Evolutionary conservation across 2,888 invertebrate genomes (phyloP), one percentile per base, ranked within the genome.

Genomic region (Rhingia campestris): DNA sequence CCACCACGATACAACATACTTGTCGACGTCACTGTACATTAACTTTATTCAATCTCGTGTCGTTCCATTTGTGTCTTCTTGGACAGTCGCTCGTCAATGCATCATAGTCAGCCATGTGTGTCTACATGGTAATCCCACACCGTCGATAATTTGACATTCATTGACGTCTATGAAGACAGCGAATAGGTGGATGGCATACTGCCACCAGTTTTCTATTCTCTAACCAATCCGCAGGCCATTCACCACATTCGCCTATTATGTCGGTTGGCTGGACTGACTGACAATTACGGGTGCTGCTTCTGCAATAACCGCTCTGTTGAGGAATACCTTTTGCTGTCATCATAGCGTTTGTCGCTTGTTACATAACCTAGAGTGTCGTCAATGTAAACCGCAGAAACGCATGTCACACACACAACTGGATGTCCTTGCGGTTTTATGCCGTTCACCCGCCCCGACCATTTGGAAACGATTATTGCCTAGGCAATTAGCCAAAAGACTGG

Each of bases 91-190:
- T 54, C 74, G 63, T 75, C 56, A 63, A 43, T 73, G 47, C 59
- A 66, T 72, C 72, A 82, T 67, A 73, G 12, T 35, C 73, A 75
- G 72, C 75, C 63, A 58, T 70, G 75, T 75, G 70, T 66, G 39
- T 61, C 69, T 53, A 43, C 70, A 79, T 69, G 67, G 67, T 74
- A 58, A 73, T 73, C 67, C 67, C 64, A 76, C 73, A 64, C 63
- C 49, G 73, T 82, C 82, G 79, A 82, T 82, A 79, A 82, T 82
- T 82, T 82, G 82, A 79, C 82, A 82, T 74, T 69, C 67, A 73
- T 56, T 73, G 77, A 73, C 72, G 66, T 51, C 49, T 35, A 67
- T 59, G 53, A 63, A 54, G 12, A 37, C 54, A 32, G n/a, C 49
- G 10, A 75, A 81, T 64, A 75, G 70, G 56, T 70, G 69, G 64